phyloP scores from a whole-genome alignment of 2,888 invertebrate genomes.

The Eupithecia inturbata region DNA sequence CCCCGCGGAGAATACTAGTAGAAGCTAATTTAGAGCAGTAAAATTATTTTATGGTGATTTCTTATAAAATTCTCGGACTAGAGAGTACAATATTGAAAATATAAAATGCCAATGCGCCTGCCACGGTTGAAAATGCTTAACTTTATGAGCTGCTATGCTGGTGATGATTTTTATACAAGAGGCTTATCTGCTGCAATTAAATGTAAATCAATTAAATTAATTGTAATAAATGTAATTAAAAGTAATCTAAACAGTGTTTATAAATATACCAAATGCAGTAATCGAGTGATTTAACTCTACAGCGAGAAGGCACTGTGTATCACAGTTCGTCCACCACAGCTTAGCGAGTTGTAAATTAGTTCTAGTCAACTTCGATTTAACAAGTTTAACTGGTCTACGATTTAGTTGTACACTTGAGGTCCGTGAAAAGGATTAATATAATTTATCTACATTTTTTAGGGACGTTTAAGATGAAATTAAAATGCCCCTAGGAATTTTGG shows the following conservation, averaged over 20 bases:
- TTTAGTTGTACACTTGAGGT: background rate
- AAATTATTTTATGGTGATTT: background rate
- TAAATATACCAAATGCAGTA: background rate
- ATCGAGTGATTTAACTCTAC: background rate
- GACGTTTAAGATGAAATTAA: no score
- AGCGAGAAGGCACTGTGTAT: background rate
- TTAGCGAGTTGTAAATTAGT: conserved; percentile 19
- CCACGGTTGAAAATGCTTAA: no score
- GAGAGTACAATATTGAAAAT: background rate
- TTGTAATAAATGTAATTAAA: no score
- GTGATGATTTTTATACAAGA: no score
- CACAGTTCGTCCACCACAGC: conserved; percentile 2
- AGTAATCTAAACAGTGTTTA: no score
- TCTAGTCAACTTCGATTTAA: conserved; percentile 2
- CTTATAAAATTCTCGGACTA: background rate
- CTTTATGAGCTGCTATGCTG: no score
- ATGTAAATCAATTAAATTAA: no score
- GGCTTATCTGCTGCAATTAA: no score
- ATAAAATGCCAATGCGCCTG: background rate
- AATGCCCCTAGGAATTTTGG: no score
- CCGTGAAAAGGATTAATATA: background rate
- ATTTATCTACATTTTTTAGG: no score
- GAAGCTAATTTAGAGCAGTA: background rate
- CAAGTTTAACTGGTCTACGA: background rate
- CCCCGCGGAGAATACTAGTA: no score